Percentiles rank a stretch among this genome's conserved stretches.
phyloP scores from a whole-genome alignment of 2,113 vertebrate genomes.

The Hippoglossus stenolepis region DNA sequence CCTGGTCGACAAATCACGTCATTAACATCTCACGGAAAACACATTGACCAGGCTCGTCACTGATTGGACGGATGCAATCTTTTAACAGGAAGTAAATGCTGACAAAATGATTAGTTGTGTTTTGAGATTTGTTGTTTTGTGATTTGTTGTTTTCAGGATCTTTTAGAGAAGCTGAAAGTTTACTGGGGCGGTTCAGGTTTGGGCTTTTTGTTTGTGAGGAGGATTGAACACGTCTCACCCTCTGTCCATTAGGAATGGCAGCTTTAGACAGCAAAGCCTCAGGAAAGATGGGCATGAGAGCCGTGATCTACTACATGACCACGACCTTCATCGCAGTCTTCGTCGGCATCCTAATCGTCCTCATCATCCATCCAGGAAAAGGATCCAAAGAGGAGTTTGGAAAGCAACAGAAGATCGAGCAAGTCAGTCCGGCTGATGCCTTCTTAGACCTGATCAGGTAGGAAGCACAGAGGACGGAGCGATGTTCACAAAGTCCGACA shows the following conservation, averaged over 20 bases:
- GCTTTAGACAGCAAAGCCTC: conserved; percentile 96
- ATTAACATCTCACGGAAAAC: no score
- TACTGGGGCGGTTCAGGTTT: no score
- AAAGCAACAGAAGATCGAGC: conserved; percentile 92
- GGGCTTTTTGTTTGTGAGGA: background rate
- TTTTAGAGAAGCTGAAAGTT: no score
- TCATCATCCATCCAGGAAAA: conserved; percentile 97
- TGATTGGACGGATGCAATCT: no score
- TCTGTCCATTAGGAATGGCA: conserved; percentile 88
- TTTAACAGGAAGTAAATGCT: no score
- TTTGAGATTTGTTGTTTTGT: no score
- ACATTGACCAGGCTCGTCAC: no score
- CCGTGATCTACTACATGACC: conserved; percentile 97
- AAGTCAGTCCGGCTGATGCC: conserved; percentile 93
- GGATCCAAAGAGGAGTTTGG: conserved; percentile 96
- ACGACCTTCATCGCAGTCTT: conserved; percentile 96
- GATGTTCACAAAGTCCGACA: background rate
- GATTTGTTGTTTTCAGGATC: no score
- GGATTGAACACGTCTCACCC: background rate
- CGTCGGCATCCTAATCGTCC: conserved; percentile 94
- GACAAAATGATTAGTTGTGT: no score
- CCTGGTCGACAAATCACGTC: no score
- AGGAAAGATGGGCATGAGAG: conserved; percentile 97
- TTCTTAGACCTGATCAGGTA: conserved; percentile 98
- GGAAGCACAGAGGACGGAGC: background rate